phyloP scores from a whole-genome alignment of 2,797 vertebrate species.

The Scarus forsteni region DNA sequence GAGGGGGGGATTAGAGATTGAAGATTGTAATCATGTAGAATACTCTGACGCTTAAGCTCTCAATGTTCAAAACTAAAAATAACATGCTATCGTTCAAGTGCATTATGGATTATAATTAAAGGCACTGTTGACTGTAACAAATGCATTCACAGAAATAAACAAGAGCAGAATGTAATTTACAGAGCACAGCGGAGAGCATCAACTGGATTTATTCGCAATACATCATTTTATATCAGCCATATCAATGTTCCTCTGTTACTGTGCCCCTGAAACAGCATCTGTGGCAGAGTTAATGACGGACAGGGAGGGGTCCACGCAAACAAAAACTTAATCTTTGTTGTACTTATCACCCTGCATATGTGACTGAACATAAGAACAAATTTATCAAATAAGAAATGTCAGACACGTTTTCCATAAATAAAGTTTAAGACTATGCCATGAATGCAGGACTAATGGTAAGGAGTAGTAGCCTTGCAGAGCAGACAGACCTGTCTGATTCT shows the following conservation, averaged over 20 bases:
- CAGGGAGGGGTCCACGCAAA: too few relatives aligned
- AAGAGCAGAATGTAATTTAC: background rate
- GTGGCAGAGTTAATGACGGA: too few relatives aligned
- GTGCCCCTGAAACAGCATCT: too few relatives aligned
- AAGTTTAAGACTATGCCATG: too few relatives aligned
- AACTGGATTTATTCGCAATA: background rate
- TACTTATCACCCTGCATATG: too few relatives aligned
- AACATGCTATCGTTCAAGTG: background rate
- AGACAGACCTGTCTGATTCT: too few relatives aligned
- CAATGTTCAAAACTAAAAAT: conserved; percentile 4
- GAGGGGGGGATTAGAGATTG: conserved; percentile 1
- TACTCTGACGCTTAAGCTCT: background rate
- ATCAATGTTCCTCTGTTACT: background rate
- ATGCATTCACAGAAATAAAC: background rate
- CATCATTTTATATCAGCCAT: background rate
- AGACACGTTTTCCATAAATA: too few relatives aligned
- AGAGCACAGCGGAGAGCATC: background rate
- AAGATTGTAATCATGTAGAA: conserved; percentile 20
- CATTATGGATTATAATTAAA: background rate
- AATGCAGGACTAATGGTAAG: too few relatives aligned
- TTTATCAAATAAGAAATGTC: too few relatives aligned
- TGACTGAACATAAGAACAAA: too few relatives aligned
- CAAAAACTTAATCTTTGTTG: too few relatives aligned
- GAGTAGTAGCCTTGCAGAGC: too few relatives aligned
- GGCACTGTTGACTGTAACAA: conserved; percentile 1